These are phyloP conservation scores for Cryptoleucopteryx plumbea DNA, from an alignment of 2,113 vertebrate genomes.

Conservation along the genomic window DNA sequence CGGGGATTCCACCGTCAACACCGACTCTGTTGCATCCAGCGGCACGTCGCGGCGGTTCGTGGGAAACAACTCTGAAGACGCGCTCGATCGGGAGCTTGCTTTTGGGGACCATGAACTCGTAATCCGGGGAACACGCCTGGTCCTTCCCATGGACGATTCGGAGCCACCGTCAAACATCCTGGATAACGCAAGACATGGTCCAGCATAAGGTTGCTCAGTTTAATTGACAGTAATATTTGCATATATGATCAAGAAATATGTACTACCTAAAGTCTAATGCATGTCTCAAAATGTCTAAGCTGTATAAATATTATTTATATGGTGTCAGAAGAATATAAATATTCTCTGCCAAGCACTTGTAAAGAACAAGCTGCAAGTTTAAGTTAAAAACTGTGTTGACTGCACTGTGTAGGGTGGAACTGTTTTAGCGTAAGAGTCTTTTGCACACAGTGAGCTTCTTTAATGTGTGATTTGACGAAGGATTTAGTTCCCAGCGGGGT, in stretches of 20 bases:
- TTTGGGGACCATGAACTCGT: conserved; percentile 91
- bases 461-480: conserved; percentile 47
- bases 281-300: conserved; percentile 79
- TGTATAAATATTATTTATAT: conserved; percentile 82
- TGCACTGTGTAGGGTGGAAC: conserved; percentile 68
- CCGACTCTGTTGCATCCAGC: conserved; percentile 69
- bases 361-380: conserved; percentile 64
- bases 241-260: conserved; percentile 74
- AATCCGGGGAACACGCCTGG: conserved; percentile 91
- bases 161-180: conserved; percentile 82
- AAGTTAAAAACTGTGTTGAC: conserved; percentile 64
- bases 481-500: conserved; percentile 45
- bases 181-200: conserved; percentile 72
- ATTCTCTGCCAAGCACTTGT: conserved; percentile 69
- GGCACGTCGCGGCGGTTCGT: conserved; percentile 57
- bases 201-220: conserved; percentile 68
- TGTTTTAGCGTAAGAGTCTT: conserved; percentile 62
- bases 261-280: conserved; percentile 80
- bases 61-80: conserved; percentile 77
- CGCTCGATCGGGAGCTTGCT: conserved; percentile 84
- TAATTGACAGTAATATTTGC: conserved; percentile 69
- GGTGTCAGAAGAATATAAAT: conserved; percentile 75
- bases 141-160: conserved; percentile 94
- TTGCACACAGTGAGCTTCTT: conserved; percentile 56
- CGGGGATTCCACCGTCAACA: conserved; percentile 87